Base-by-base conservation (phyloP, 2,888 invertebrate species). In the Drosophila anceps region DNA sequence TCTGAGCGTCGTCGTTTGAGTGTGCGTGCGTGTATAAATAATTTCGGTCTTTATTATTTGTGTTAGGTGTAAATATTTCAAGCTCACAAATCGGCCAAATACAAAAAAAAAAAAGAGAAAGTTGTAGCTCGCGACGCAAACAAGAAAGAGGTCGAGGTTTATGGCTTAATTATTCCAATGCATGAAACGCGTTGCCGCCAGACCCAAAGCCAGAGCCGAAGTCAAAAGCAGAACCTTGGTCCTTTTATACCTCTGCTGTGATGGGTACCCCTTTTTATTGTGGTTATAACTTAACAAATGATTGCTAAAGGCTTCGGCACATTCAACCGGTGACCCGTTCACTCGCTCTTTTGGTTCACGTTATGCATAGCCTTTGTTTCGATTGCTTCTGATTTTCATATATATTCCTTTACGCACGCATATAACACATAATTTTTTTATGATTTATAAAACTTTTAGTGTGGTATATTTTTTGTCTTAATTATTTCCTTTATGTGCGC, bases 131-230 rank as follows among this genome's bases (percentile, higher is more conserved):
- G 29, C 51, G 37, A 35, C 44, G 61, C 48, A 39, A 29, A 18
- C 50, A 51, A 79, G 76, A 85, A 91, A 80, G 90, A 84, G 91
- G 91, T 88, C 91, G 88, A 91, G 91, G 90, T 76, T 90, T 89
- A 91, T 84, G 74, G 86, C 90, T 91, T 88, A 88, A 91, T 88
- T 88, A 85, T 88, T 90, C 71, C 65, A 76, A 88, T 83, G 82
- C 88, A 88, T 88, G 91, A 90, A 89, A 90, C 73, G 69, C 69
- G 68, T 72, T 59, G 60, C 55, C 57, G 37, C 39, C 61, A 61
- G 51, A 43, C 15, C 53, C 24, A 13, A 12, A 50, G 8, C 31
- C 15, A 20, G 8, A 24, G 46, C 29, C 51, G 5, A 46, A 46
- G 46, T 46, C 35, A 31, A 50, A 12, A 2, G n/a, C 18, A 20